A percentile compares a stretch with the other conserved stretches of the same genome.
These are phyloP conservation scores for Oryzias sinensis DNA, from an alignment of 2,797 vertebrate species.

Conservation along the genomic window DNA sequence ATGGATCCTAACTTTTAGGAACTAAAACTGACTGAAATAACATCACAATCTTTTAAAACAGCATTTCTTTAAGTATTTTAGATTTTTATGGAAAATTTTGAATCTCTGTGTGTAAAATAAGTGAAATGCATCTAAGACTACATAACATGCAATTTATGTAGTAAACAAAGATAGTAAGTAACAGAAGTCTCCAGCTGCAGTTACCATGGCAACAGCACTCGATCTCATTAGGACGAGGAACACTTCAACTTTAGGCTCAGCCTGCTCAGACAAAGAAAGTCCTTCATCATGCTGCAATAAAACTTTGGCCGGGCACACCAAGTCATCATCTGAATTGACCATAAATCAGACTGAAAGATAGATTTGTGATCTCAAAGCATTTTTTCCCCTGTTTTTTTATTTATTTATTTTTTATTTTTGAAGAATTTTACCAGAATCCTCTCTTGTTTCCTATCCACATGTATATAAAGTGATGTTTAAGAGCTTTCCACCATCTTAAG, in stretches of 20 bases:
- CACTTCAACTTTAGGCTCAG: constrained; percentile 8
- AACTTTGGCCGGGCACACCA: background rate
- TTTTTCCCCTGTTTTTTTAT: too few species aligned
- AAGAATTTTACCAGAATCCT: too few species aligned
- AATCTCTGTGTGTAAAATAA: too few species aligned
- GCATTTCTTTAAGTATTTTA: too few species aligned
- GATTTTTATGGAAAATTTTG: too few species aligned
- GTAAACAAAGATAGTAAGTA: constrained; percentile 5
- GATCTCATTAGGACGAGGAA: constrained; percentile 33
- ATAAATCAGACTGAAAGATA: background rate
- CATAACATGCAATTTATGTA: background rate
- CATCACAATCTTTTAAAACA: too few species aligned
- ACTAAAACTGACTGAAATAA: too few species aligned
- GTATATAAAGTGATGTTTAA: too few species aligned
- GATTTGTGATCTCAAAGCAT: background rate
- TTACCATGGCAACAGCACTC: constrained; percentile 14
- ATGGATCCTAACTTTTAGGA: too few species aligned
- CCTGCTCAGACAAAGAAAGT: constrained; percentile 11
- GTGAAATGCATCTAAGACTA: background rate
- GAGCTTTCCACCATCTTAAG: too few species aligned
- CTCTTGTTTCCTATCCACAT: too few species aligned
- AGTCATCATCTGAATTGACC: constrained; percentile 1
- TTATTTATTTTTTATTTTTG: too few species aligned
- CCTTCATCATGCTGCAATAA: background rate
- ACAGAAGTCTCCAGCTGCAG: background rate